These are phyloP conservation scores for Lophotis ruficrista DNA, from an alignment of 2,113 vertebrate species.

Conservation along the genomic window DNA sequence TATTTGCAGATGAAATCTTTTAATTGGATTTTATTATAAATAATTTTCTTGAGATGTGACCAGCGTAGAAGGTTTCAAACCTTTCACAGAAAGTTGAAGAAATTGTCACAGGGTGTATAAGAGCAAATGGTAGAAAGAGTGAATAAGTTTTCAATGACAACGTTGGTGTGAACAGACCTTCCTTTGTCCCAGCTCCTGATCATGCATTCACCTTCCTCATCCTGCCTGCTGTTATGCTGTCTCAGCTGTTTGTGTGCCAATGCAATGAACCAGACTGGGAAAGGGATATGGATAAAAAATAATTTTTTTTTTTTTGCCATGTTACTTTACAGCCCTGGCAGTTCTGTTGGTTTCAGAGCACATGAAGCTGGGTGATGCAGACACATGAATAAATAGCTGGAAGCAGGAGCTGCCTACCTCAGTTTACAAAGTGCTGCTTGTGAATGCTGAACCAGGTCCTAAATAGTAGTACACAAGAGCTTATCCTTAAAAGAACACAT, in stretches of 20 bases:
- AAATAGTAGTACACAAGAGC: neutral
- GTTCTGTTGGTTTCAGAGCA: neutral
- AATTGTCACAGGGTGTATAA: neutral
- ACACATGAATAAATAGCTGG: neutral
- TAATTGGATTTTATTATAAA: neutral
- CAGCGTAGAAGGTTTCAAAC: neutral
- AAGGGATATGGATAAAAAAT: neutral
- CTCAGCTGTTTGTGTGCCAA: neutral
- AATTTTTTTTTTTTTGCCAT: neutral
- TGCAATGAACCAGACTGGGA: neutral
- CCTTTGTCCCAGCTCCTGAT: neutral
- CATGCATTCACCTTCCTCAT: neutral
- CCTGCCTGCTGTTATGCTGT: neutral
- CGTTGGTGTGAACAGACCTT: neutral
- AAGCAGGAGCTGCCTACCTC: neutral
- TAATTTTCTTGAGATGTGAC: neutral
- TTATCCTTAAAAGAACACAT: neutral
- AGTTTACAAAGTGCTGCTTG: neutral
- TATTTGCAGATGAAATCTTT: neutral
- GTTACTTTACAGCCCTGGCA: neutral
- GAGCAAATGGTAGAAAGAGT: neutral
- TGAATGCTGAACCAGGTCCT: neutral
- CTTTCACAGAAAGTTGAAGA: neutral
- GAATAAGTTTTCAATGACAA: neutral
- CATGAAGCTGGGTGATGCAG: neutral